Conservation (phyloP, 2,113 vertebrate genomes). For the Chaetorhynchus papuensis region DNA sequence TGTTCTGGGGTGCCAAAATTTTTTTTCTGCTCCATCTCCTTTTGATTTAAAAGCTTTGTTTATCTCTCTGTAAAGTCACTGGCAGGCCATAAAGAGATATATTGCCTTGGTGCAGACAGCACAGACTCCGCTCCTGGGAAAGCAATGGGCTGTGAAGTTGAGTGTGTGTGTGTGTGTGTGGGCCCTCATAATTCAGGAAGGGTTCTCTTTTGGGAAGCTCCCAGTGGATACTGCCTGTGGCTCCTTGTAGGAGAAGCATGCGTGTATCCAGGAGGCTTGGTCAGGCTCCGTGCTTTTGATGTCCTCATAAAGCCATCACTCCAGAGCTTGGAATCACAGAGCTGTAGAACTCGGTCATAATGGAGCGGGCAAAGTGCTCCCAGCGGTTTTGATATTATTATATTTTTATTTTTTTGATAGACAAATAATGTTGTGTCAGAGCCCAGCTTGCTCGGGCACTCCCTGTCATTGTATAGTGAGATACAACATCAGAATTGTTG, state of each 20-base stretch:
- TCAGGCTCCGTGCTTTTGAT: constrained; percentile 31
- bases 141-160: constrained; percentile 54
- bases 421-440: not conserved
- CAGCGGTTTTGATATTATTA: not conserved
- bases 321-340: not conserved
- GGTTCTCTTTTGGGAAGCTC: constrained; percentile 54
- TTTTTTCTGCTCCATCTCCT: constrained; percentile 12
- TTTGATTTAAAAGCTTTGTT: constrained; percentile 70
- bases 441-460: not conserved
- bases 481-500: too few species aligned
- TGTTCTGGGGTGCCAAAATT: constrained; percentile 28
- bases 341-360: constrained; percentile 12
- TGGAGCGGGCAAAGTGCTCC: not conserved
- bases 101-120: constrained; percentile 63
- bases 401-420: not conserved
- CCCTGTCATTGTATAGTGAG: not conserved
- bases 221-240: not conserved
- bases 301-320: constrained; percentile 55
- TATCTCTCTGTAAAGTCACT: constrained; percentile 60
- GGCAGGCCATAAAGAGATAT: constrained; percentile 61
- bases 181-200: constrained; percentile 55
- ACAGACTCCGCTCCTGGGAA: constrained; percentile 36
- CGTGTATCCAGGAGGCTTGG: not conserved
- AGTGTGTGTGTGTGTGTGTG: constrained; percentile 63
- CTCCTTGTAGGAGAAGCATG: not conserved